phyloP scores from a whole-genome alignment of 2,113 vertebrate genomes.

The Chlorodrepanis virens region DNA sequence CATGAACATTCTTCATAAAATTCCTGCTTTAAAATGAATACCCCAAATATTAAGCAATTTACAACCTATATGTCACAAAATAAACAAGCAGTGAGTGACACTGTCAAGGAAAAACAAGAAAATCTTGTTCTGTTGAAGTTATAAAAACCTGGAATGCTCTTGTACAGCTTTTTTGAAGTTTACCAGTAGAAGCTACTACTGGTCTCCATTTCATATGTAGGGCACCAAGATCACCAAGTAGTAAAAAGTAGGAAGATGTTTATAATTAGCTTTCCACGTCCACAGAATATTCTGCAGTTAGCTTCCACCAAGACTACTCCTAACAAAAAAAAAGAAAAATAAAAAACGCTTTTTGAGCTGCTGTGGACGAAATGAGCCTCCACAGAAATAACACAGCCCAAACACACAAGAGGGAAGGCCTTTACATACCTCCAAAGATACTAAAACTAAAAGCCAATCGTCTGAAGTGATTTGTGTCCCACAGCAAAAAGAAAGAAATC shows the following conservation, averaged over 20 bases:
- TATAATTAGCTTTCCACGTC: background rate
- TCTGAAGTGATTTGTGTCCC: background rate
- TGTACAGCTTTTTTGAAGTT: background rate
- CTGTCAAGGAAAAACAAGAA: background rate
- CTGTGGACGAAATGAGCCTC: background rate
- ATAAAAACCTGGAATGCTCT: background rate
- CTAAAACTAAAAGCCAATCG: background rate
- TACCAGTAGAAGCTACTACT: background rate
- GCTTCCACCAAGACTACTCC: background rate
- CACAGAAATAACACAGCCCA: background rate
- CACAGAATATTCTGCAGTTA: background rate
- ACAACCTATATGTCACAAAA: background rate
- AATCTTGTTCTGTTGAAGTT: background rate
- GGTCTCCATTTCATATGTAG: background rate
- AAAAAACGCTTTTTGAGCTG: background rate
- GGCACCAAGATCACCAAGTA: background rate
- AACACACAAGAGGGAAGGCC: background rate
- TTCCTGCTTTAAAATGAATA: background rate
- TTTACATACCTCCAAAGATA: background rate
- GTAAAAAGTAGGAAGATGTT: background rate
- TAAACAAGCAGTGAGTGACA: background rate
- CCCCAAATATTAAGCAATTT: background rate
- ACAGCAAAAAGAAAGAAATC: background rate
- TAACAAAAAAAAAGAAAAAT: background rate
- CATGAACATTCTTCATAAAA: background rate